Percentiles rank a stretch among this genome's conserved stretches.
These are phyloP conservation scores for Lasioglossum morio DNA, from an alignment of 2,888 invertebrate genomes.

Conservation along the genomic window DNA sequence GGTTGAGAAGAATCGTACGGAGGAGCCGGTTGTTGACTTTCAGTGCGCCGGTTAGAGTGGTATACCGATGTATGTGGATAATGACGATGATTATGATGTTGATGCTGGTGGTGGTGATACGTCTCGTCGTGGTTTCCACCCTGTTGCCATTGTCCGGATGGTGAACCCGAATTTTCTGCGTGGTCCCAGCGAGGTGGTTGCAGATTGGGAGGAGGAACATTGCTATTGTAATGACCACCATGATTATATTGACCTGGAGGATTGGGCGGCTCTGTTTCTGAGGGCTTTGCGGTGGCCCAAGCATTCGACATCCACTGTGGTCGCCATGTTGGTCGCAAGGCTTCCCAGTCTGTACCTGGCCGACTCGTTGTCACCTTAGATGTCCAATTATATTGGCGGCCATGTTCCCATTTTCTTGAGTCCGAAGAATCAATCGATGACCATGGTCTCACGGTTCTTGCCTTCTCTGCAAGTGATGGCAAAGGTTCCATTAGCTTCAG, in stretches of 20 bases:
- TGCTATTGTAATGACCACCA: neutral
- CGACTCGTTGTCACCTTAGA: slow-evolving; percentile 70
- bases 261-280: neutral
- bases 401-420: slow-evolving; percentile 24
- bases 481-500: neutral
- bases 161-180: neutral
- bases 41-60: slow-evolving; percentile 26
- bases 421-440: slow-evolving; percentile 6
- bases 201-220: neutral
- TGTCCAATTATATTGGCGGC: slow-evolving; percentile 40
- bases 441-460: slow-evolving; percentile 35
- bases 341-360: slow-evolving; percentile 39
- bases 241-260: neutral
- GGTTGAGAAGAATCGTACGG: slow-evolving; percentile 40
- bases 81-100: slow-evolving; percentile 12
- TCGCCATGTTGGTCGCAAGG: slow-evolving; percentile 40
- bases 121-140: neutral
- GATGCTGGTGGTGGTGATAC: slow-evolving; percentile 14
- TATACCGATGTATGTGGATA: slow-evolving; percentile 35
- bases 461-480: slow-evolving; percentile 6
- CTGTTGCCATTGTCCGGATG: slow-evolving; percentile 11
- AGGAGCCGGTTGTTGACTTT: slow-evolving; percentile 13
- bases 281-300: slow-evolving; percentile 17
- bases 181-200: slow-evolving; percentile 29
- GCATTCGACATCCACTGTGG: slow-evolving; percentile 46